Evolutionary conservation across 2,888 invertebrate genomes (phyloP), one percentile per base, ranked within the genome.

Genomic region (Tenthredo livida): DNA sequence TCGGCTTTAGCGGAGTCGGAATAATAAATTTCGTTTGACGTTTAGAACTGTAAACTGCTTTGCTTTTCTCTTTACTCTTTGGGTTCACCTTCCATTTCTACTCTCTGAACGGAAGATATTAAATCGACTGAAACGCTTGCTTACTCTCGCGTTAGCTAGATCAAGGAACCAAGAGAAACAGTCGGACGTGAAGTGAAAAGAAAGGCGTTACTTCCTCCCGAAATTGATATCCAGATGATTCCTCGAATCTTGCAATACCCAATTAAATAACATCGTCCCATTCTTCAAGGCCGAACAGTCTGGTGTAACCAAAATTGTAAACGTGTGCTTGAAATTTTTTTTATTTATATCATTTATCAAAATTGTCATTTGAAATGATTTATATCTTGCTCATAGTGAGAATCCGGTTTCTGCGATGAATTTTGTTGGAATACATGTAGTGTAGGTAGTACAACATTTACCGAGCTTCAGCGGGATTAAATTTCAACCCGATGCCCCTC

Each of bases 1-100:
- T 77, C 33, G 54, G 33, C 33, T 77, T 33, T 54, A 54, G 50
- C 25, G 50, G n/a, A 77, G 77, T 77, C 29, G 77, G 77, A 77
- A 77, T 77, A 77, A 54, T 77, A 50, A 54, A 77, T 77, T 77
- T 54, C 54, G 77, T 77, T 77, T 77, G 77, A 77, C 77, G 77
- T 77, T 77, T 77, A 54, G 77, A 47, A 77, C 77, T 77, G 77
- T 77, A 77, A 77, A 77, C 54, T 54, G 77, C 37, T 77, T 29
- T 54, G n/a, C 77, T 50, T 77, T 29, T 77, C 77, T 75, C 75
- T 75, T 75, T 75, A 77, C 77, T 75, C 75, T 29, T 75, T 47
- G 50, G 77, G 77, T 54, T 77, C 50, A 50, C 77, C 50, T 77
- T 77, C 33, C 25, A 54, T 77, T 77, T 77, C 7, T 33, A 77